These are phyloP conservation scores for Agrotis exclamationis DNA, from an alignment of 2,888 invertebrate species.

Conservation along the genomic window DNA sequence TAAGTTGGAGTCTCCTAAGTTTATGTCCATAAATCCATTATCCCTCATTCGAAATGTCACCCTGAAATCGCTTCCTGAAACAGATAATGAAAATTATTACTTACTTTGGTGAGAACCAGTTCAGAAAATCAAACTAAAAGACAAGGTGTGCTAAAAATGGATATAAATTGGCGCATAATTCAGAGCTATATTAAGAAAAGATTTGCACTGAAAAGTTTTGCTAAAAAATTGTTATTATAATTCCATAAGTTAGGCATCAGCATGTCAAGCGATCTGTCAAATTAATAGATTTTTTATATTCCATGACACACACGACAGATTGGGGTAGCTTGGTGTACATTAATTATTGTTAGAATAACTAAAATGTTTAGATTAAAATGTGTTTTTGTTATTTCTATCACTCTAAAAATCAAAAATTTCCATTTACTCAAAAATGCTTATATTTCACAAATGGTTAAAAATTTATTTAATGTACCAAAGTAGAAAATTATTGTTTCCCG, in stretches of 20 bases:
- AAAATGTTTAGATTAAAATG: not conserved
- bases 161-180: no score
- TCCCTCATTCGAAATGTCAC: slow-evolving; percentile 64
- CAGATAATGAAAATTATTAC: not conserved
- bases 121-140: not conserved
- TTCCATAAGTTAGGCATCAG: no score
- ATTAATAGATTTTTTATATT: no score
- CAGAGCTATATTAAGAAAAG: no score
- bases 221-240: no score
- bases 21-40: slow-evolving; percentile 59
- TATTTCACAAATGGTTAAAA: no score
- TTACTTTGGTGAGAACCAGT: not conserved
- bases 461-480: no score
- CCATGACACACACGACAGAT: no score
- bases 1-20: slow-evolving; percentile 66
- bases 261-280: no score
- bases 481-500: not conserved
- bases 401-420: not conserved
- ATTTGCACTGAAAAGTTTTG: no score
- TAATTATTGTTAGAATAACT: no score
- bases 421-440: not conserved
- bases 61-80: slow-evolving; percentile 69
- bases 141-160: not conserved
- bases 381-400: not conserved
- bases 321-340: no score